Evolutionary conservation across 1,140 invertebrate species (phyloP).

Genomic region (Monochamus saltuarius): DNA sequence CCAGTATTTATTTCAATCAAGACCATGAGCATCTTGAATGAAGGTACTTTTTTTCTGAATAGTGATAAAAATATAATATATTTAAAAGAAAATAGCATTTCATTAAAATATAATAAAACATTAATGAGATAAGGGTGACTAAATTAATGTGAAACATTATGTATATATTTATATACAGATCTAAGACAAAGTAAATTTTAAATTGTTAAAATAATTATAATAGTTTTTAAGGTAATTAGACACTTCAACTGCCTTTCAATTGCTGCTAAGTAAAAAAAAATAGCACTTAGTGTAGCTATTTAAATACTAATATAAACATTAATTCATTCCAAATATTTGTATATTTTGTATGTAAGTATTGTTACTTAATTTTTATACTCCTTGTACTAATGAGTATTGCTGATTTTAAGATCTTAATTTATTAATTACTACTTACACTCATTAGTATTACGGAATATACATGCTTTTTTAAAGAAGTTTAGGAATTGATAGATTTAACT

Average conservation of each 20-base stretch:
- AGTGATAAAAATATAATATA: too few relatives aligned
- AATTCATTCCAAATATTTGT: conserved; percentile 11
- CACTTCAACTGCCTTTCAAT: conserved; percentile 1
- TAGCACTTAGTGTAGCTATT: background rate
- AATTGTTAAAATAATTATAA: background rate
- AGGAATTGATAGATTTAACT: too few relatives aligned
- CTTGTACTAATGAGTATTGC: too few relatives aligned
- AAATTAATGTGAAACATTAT: background rate
- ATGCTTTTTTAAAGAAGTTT: too few relatives aligned
- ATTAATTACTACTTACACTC: too few relatives aligned
- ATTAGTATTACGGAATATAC: too few relatives aligned
- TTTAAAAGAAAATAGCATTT: background rate
- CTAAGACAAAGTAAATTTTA: background rate
- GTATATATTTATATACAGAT: background rate
- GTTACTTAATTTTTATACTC: too few relatives aligned
- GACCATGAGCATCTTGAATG: too few relatives aligned
- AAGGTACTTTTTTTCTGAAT: too few relatives aligned
- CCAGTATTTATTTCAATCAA: too few relatives aligned
- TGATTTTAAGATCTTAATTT: too few relatives aligned
- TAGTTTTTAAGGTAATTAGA: conserved; percentile 1
- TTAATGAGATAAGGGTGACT: background rate
- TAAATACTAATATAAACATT: conserved; percentile 3
- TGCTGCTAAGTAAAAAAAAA: conserved; percentile 4
- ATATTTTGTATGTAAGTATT: conserved; percentile 3
- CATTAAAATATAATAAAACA: background rate